phyloP scores from a whole-genome alignment of 2,113 vertebrate species.

The Pteruthius melanotis region DNA sequence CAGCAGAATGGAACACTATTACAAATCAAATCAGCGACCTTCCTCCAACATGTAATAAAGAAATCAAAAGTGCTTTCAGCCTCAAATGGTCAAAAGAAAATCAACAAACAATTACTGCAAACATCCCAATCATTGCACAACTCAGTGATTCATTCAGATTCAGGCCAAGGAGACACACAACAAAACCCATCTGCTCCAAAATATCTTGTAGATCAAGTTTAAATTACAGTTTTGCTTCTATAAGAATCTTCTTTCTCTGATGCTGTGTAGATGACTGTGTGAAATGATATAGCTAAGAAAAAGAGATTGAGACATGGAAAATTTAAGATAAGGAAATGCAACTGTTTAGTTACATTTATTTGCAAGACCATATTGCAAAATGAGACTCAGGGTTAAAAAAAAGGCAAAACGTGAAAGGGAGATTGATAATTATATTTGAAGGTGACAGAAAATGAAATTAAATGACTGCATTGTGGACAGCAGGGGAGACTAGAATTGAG shows the following conservation, averaged over 20 bases:
- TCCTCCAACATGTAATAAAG: slow-evolving; percentile 2
- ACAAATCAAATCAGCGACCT: slow-evolving; percentile 59
- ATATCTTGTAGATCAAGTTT: neutral
- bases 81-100: slow-evolving; percentile 44
- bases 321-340: slow-evolving; percentile 54
- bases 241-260: neutral
- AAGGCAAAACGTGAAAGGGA: neutral
- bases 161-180: slow-evolving; percentile 3
- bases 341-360: neutral
- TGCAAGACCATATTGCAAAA: neutral
- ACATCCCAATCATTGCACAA: neutral
- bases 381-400: neutral
- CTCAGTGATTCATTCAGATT: slow-evolving; percentile 34
- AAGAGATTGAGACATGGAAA: slow-evolving; percentile 18
- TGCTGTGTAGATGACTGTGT: neutral
- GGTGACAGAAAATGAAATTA: slow-evolving; percentile 11
- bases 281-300: neutral
- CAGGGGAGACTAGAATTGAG: neutral
- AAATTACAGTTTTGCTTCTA: slow-evolving; percentile 7
- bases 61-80: slow-evolving; percentile 55
- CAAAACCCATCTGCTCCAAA: slow-evolving; percentile 36
- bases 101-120: slow-evolving; percentile 50
- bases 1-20: neutral
- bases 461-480: neutral
- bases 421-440: slow-evolving; percentile 5